Conservation (phyloP, 2,113 vertebrate genomes). For the Rafetus swinhoei region DNA sequence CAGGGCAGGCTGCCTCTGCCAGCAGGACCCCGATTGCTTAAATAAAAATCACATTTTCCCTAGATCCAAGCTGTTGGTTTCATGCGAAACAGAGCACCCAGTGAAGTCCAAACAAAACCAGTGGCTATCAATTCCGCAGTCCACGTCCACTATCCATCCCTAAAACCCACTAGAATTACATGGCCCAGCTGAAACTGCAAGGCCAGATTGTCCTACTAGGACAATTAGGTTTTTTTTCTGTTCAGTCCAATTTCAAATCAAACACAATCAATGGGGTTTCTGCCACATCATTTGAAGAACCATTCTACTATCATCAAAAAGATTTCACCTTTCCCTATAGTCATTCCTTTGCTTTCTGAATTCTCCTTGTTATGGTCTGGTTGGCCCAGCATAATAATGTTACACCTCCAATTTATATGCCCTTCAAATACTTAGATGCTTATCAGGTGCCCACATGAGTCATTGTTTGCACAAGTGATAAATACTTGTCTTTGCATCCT, state of each 20-base stretch:
- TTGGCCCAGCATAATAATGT: background rate
- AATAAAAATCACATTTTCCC: background rate
- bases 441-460: background rate
- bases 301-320: conserved; percentile 34
- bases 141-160: conserved; percentile 34
- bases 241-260: conserved; percentile 34
- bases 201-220: conserved; percentile 32
- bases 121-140: conserved; percentile 41
- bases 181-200: conserved; percentile 12
- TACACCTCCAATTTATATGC: background rate
- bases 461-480: background rate
- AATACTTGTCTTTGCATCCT: background rate
- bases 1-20: background rate
- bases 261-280: conserved; percentile 37
- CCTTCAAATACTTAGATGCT: background rate
- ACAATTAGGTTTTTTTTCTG: conserved; percentile 4
- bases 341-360: background rate
- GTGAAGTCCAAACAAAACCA: conserved; percentile 8
- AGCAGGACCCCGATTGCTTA: background rate
- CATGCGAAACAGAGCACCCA: conserved; percentile 53
- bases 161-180: conserved; percentile 49
- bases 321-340: background rate
- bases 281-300: conserved; percentile 41
- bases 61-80: conserved; percentile 33
- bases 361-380: conserved; percentile 21